These are phyloP conservation scores for Pachypanchax playfairii DNA, from an alignment of 2,113 vertebrate genomes.

Conservation along the genomic window DNA sequence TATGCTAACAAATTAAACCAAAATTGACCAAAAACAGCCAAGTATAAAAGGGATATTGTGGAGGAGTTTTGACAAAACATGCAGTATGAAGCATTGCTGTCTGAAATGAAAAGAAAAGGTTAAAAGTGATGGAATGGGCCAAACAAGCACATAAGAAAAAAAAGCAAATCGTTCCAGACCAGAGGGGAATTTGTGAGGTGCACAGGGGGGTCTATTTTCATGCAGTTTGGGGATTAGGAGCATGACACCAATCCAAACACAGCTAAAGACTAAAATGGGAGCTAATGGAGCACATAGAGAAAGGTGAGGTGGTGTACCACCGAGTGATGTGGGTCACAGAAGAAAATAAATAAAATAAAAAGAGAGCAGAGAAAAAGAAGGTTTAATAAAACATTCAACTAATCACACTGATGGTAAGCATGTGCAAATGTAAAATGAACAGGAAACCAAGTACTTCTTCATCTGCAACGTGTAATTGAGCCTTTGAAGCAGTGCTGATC, in stretches of 20 bases:
- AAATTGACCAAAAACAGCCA: no score
- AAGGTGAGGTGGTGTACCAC: conserved; percentile 9
- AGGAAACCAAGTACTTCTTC: neutral
- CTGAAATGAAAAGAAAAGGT: conserved; percentile 8
- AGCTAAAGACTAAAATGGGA: conserved; percentile 64
- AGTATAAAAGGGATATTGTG: no score
- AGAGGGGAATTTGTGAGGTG: conserved; percentile 29
- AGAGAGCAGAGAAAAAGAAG: neutral
- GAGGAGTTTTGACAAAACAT: no score
- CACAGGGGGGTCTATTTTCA: conserved; percentile 39
- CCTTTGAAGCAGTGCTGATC: conserved; percentile 43
- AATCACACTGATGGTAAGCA: neutral
- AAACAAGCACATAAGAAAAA: conserved; percentile 33
- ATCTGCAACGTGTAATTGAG: conserved; percentile 10
- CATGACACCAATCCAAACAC: conserved; percentile 76
- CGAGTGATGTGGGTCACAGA: conserved; percentile 18
- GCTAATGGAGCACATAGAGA: conserved; percentile 64
- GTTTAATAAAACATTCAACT: conserved; percentile 10
- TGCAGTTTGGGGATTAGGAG: conserved; percentile 59
- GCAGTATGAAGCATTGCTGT: neutral
- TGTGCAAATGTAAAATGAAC: conserved; percentile 4
- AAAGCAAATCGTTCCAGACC: conserved; percentile 15
- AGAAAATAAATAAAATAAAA: neutral
- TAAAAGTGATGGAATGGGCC: conserved; percentile 12
- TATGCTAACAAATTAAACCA: no score